Base-by-base conservation (phyloP, 2,888 invertebrate species). In the Darwinula stevensoni region DNA sequence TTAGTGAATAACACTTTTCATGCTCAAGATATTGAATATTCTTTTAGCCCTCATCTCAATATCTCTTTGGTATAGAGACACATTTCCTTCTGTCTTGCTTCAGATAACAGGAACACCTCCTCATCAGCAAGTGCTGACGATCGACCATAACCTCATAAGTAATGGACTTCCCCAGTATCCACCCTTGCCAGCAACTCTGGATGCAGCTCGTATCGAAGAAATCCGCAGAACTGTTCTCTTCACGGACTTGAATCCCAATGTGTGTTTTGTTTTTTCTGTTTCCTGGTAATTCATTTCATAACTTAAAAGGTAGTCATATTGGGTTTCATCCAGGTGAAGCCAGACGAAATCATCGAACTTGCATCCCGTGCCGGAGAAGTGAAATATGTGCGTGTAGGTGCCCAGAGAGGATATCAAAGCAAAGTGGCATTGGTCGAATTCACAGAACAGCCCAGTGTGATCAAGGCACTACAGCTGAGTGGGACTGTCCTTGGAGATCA, bases 121-220 rank as follows among this genome's bases (percentile, higher is more conserved):
- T 1, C 71, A 72, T 45, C 74, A 75, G 52, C 62, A 73, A n/a
- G 72, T 86, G 32, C 64, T 70, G 37, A 84, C 80, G 1, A 67
- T 71, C 45, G 94, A 97, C 52, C 86, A 88, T 0, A 71, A 74
- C 45, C 53, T 97, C 38, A 64, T 67, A 15, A 63, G 67, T 3
- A 63, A 68, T 36, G 74, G 74, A 27, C 53, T 97, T 33, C 78
- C 88, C 0, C 62, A 68, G 3, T 97, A 97, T 52, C 97, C 97
- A 4, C 69, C 75, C 1, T 49, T 88, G 33, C 80, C 86, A 4
- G 73, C 76, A 1, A 67, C 71, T 35, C 69, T 73, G 43, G 88
- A 88, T 50, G 67, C 73, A 3, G 61, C 72, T 13, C 75, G 76
- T 51, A 74, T 88, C 36, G 91, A 99, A 51, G 94, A 97, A 55